These are phyloP conservation scores for Cheilosia soror DNA, from an alignment of 2,888 invertebrate genomes.

Conservation along the genomic window DNA sequence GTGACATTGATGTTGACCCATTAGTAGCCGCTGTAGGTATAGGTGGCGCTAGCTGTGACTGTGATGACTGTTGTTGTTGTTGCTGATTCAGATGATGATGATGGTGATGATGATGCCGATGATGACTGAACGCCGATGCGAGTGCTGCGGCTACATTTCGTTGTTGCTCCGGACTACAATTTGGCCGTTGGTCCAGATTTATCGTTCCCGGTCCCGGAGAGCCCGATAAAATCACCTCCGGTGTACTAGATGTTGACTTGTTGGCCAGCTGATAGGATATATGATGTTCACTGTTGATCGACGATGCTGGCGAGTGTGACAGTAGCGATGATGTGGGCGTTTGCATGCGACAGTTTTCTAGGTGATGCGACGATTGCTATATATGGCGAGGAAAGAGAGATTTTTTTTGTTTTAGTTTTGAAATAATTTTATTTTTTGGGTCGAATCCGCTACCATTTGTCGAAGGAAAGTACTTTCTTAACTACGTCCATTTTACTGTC, in stretches of 20 bases:
- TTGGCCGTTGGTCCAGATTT: slow-evolving; percentile 33
- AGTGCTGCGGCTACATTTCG: slow-evolving; percentile 60
- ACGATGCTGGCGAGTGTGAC: slow-evolving; percentile 62
- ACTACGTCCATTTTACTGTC: no score
- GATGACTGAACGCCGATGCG: slow-evolving; percentile 58
- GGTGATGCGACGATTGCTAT: slow-evolving; percentile 29
- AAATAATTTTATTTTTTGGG: not conserved
- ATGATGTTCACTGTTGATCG: slow-evolving; percentile 62
- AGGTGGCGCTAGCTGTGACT: slow-evolving; percentile 20
- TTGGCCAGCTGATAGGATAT: slow-evolving; percentile 48
- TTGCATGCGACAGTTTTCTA: slow-evolving; percentile 50
- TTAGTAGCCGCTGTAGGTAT: slow-evolving; percentile 3
- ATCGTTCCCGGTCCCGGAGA: slow-evolving; percentile 48
- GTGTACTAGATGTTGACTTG: slow-evolving; percentile 63
- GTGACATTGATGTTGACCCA: slow-evolving; percentile 25
- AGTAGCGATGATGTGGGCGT: slow-evolving; percentile 62
- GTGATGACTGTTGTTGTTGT: slow-evolving; percentile 9
- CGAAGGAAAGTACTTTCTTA: no score
- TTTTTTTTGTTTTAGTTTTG: not conserved
- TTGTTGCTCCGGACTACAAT: slow-evolving; percentile 54
- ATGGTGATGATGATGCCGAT: slow-evolving; percentile 41
- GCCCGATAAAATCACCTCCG: slow-evolving; percentile 47
- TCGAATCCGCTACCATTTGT: no score
- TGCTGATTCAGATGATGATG: slow-evolving; percentile 27
- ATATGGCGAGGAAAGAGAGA: not conserved